Evolutionary conservation across 2,113 vertebrate genomes (phyloP).

Genomic region (Piaya cayana): DNA sequence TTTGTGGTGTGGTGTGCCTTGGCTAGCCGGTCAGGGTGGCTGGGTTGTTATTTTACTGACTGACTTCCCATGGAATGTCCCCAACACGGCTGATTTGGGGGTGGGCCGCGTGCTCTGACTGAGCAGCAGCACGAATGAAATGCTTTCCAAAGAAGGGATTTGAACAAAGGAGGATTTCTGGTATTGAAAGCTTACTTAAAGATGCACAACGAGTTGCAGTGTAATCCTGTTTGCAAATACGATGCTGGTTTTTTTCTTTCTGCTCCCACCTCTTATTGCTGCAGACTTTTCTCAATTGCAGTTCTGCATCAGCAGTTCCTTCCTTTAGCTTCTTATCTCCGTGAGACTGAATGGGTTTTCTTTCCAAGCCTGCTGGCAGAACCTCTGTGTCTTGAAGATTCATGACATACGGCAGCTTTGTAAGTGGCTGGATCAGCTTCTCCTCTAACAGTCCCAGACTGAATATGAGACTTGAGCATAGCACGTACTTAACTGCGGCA

Average conservation of each 20-base stretch:
- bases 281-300: neutral
- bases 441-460: neutral
- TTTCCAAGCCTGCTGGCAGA: neutral
- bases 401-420: neutral
- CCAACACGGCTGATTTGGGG: accelerated
- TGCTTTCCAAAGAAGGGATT: neutral
- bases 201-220: neutral
- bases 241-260: neutral
- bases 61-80: neutral
- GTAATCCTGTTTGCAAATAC: neutral
- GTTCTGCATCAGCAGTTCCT: neutral
- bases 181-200: neutral
- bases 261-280: neutral
- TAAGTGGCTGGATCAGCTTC: neutral
- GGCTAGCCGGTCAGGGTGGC: neutral
- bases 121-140: neutral
- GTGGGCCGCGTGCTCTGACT: neutral
- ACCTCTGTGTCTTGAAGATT: neutral
- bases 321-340: neutral
- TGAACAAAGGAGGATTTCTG: neutral
- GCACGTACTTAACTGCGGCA: neutral
- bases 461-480: accelerated
- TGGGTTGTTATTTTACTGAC: neutral
- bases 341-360: neutral
- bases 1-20: neutral